Evolutionary conservation across 1,140 invertebrate genomes (phyloP).

Genomic region (Plectus sambesii): DNA sequence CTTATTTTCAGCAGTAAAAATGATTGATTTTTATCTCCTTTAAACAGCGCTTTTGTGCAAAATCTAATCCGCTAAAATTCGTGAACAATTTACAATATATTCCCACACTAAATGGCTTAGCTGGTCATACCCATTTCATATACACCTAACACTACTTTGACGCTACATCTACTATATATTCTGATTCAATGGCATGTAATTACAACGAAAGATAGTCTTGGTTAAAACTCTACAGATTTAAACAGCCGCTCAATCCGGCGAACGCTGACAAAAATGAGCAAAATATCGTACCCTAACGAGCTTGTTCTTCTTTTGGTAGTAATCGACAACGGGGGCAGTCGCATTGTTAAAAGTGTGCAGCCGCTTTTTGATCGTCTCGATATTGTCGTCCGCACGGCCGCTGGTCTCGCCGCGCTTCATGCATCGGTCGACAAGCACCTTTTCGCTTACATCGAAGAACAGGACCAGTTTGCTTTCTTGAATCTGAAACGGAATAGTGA

Average conservation of each 20-base stretch:
- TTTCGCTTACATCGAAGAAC: slow-evolving; percentile 70
- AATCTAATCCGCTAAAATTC: neutral
- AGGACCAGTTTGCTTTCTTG: slow-evolving; percentile 66
- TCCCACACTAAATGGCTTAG: too few relatives aligned
- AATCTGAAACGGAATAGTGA: slow-evolving; percentile 62
- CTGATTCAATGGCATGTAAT: too few relatives aligned
- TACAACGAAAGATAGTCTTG: too few relatives aligned
- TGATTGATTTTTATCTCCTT: too few relatives aligned
- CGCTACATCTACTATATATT: too few relatives aligned
- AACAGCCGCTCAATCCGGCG: too few relatives aligned
- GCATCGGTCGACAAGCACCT: slow-evolving; percentile 69
- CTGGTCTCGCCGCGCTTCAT: slow-evolving; percentile 73
- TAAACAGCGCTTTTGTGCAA: too few relatives aligned
- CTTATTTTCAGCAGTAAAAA: too few relatives aligned
- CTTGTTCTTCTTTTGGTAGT: slow-evolving; percentile 67
- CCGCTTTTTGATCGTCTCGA: slow-evolving; percentile 84
- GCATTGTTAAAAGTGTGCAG: slow-evolving; percentile 80
- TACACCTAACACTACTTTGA: too few relatives aligned
- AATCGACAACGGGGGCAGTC: slow-evolving; percentile 73
- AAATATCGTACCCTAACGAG: slow-evolving; percentile 49
- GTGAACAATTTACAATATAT: slow-evolving; percentile 6
- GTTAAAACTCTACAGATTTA: too few relatives aligned
- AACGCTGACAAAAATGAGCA: too few relatives aligned
- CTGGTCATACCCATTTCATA: too few relatives aligned
- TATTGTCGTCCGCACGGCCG: slow-evolving; percentile 89